phyloP scores from a whole-genome alignment of 2,888 invertebrate genomes.

The Steinernema hermaphroditum region DNA sequence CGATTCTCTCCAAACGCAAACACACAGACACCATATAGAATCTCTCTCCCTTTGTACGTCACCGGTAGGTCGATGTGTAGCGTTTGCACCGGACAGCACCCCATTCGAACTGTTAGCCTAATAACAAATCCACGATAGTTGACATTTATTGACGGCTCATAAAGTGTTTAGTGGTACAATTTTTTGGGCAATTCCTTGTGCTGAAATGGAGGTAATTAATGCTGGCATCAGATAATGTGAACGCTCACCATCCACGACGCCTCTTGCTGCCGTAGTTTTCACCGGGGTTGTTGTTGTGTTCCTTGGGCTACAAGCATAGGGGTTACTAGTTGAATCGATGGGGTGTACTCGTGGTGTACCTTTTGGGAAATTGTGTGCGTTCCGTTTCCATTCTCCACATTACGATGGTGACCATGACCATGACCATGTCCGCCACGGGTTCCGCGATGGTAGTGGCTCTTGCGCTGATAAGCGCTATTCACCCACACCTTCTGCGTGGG shows the following conservation, averaged over 20 bases:
- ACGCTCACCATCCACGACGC: not conserved
- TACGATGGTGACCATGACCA: not conserved
- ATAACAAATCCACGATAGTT: no score
- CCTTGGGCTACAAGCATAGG: not conserved
- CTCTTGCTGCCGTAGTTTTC: not conserved
- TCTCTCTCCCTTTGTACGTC: not conserved
- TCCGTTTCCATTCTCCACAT: not conserved
- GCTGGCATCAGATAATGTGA: not conserved
- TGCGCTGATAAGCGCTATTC: not conserved
- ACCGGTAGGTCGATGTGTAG: no score
- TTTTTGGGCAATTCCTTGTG: not conserved
- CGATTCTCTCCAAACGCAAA: no score
- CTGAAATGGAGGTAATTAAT: not conserved
- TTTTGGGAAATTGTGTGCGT: not conserved
- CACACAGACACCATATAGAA: not conserved
- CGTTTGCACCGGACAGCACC: no score
- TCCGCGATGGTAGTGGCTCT: not conserved
- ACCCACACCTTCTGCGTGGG: conserved; percentile 8
- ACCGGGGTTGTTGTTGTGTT: not conserved
- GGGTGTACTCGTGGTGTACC: not conserved
- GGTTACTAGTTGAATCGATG: no score
- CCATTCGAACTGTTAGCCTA: no score
- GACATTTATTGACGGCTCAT: no score
- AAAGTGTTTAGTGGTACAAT: not conserved
- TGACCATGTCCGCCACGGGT: not conserved